Evolutionary conservation across 2,888 invertebrate species (phyloP).

Genomic region (Ernsta delagoae): DNA sequence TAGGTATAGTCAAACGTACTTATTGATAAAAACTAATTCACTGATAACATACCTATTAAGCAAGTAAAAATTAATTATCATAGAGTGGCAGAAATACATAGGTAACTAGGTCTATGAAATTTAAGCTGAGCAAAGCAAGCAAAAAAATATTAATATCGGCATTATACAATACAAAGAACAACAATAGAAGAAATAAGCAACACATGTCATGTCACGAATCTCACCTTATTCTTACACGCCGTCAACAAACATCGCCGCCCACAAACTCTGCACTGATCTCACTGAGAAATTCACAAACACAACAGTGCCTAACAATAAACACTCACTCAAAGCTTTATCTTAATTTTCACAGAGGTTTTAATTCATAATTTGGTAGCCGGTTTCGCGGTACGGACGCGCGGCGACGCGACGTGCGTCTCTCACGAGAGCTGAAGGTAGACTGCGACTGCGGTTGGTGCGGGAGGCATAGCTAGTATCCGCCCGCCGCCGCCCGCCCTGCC

Average conservation of each 20-base stretch:
- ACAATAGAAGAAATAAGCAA: neutral
- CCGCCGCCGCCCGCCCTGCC: constrained; percentile 63
- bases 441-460: constrained; percentile 55
- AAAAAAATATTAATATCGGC: neutral
- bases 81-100: neutral
- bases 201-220: constrained; percentile 29
- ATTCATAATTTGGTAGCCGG: constrained; percentile 46
- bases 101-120: no score
- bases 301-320: neutral
- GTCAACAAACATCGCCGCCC: constrained; percentile 39
- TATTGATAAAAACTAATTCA: constrained; percentile 2
- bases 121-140: neutral
- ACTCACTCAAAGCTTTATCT: constrained; percentile 11
- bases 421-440: constrained; percentile 52
- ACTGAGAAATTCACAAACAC: constrained; percentile 41
- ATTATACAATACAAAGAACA: neutral
- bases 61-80: neutral
- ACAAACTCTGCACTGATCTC: constrained; percentile 43
- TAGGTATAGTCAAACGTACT: neutral
- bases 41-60: no score
- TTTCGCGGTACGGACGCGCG: constrained; percentile 35
- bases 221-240: constrained; percentile 46
- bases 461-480: constrained; percentile 8
- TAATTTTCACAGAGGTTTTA: constrained; percentile 42
- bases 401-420: constrained; percentile 41